Conservation (phyloP, 1,140 invertebrate species). For the Carcinoscorpius rotundicauda region DNA sequence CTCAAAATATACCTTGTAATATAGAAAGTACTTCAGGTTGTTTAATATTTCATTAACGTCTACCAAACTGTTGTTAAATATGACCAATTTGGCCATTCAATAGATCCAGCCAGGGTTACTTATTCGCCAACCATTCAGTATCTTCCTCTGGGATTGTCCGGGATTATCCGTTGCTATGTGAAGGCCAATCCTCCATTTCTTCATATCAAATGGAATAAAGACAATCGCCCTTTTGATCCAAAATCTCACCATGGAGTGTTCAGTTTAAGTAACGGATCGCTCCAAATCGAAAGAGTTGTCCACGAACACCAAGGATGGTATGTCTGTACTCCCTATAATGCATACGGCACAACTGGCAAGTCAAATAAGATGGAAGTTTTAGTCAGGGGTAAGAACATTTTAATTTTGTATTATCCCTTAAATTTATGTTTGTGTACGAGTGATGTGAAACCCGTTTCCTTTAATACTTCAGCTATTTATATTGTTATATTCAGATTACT, state of each 20-base stretch:
- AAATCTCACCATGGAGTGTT: slow-evolving; percentile 85
- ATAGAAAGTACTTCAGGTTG: no score
- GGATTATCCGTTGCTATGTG: slow-evolving; percentile 90
- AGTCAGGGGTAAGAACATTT: slow-evolving; percentile 40
- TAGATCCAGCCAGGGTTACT: slow-evolving; percentile 87
- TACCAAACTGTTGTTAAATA: no score
- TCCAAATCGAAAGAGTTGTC: slow-evolving; percentile 59
- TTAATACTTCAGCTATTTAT: no score
- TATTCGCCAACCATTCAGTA: slow-evolving; percentile 90
- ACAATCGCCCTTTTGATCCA: slow-evolving; percentile 79
- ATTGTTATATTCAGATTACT: no score
- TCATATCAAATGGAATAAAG: slow-evolving; percentile 93
- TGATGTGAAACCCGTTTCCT: no score
- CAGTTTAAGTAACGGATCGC: slow-evolving; percentile 83
- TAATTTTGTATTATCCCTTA: no score
- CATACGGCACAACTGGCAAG: slow-evolving; percentile 79
- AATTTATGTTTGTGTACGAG: no score
- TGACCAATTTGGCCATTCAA: no score
- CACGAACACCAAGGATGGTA: slow-evolving; percentile 51
- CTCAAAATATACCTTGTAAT: no score
- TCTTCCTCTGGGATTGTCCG: slow-evolving; percentile 79
- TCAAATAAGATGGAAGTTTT: slow-evolving; percentile 92
- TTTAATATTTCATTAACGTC: no score
- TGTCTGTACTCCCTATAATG: slow-evolving; percentile 89
- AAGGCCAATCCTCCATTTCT: slow-evolving; percentile 90